Percentiles rank a stretch among this genome's conserved stretches.
These are phyloP conservation scores for Rhagophthalmus giganteus DNA, from an alignment of 2,888 invertebrate genomes.

Conservation along the genomic window DNA sequence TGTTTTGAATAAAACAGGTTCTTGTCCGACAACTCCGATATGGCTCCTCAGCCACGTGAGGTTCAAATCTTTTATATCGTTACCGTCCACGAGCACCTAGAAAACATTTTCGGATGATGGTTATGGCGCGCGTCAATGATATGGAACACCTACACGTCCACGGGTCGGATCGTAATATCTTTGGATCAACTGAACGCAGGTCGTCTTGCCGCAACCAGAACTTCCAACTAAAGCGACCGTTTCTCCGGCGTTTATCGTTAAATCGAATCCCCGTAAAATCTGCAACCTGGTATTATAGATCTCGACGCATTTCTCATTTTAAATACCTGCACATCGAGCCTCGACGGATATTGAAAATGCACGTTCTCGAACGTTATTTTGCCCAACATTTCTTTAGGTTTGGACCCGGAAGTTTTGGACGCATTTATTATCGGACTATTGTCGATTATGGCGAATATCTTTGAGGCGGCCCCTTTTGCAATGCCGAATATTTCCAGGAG, in stretches of 20 bases:
- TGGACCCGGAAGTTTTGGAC: slow-evolving; percentile 63
- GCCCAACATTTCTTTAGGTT: slow-evolving; percentile 63
- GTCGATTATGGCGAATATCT: slow-evolving; percentile 77
- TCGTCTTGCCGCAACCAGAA: slow-evolving; percentile 80
- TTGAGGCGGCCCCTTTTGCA: slow-evolving; percentile 77
- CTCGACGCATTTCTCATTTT: too few relatives aligned
- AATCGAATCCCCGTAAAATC: slow-evolving; percentile 66
- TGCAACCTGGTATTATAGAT: slow-evolving; percentile 39
- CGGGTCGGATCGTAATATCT: slow-evolving; percentile 71
- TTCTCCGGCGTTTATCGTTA: slow-evolving; percentile 43
- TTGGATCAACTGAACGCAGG: slow-evolving; percentile 72
- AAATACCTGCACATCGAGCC: slow-evolving; percentile 71
- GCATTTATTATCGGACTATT: slow-evolving; percentile 76
- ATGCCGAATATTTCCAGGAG: slow-evolving; percentile 78
- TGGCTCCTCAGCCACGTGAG: slow-evolving; percentile 74
- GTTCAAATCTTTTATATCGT: slow-evolving; percentile 69
- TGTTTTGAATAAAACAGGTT: slow-evolving; percentile 73
- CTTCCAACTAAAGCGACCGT: slow-evolving; percentile 71
- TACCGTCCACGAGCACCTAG: slow-evolving; percentile 59
- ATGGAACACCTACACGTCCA: slow-evolving; percentile 66
- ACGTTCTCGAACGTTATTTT: slow-evolving; percentile 73
- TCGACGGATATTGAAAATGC: slow-evolving; percentile 78
- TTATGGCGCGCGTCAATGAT: too few relatives aligned
- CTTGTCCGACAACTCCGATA: slow-evolving; percentile 85
- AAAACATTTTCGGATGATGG: too few relatives aligned